These are phyloP conservation scores for Myioborus melanocephalus DNA, from an alignment of 2,797 vertebrate species.

Conservation along the genomic window DNA sequence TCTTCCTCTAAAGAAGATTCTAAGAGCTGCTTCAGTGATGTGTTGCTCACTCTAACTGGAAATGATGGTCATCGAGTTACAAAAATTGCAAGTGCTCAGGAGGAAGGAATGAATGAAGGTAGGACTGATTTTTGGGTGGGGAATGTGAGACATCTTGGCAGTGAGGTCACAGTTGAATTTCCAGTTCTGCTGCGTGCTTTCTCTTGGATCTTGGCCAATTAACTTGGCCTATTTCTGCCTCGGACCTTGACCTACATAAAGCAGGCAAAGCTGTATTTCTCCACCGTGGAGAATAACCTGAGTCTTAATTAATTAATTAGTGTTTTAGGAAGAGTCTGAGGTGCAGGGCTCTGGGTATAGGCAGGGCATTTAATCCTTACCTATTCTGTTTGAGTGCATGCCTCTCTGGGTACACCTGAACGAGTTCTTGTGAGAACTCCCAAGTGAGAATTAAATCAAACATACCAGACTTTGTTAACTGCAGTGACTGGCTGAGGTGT, in stretches of 20 bases:
- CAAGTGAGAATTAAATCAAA: constrained; percentile 19
- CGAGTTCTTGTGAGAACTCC: background rate
- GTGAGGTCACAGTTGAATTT: background rate
- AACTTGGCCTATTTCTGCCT: background rate
- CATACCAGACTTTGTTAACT: background rate
- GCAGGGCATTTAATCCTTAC: background rate
- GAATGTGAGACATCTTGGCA: background rate
- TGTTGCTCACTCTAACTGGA: background rate
- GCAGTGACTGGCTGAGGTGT: background rate
- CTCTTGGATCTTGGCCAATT: background rate
- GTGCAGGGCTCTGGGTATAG: background rate
- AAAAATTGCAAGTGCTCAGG: background rate
- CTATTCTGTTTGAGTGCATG: background rate
- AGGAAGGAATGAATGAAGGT: background rate
- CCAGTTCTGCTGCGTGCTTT: background rate
- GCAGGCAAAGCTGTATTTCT: background rate
- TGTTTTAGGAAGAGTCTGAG: background rate
- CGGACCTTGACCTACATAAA: background rate
- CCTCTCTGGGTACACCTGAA: background rate
- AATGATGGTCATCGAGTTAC: background rate
- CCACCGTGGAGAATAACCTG: background rate
- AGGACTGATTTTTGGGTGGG: background rate
- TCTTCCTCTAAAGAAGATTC: background rate
- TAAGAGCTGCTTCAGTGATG: background rate
- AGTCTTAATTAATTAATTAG: constrained; percentile 16